Base-by-base conservation (phyloP, 2,888 invertebrate species). In the Eristalis intricaria region DNA sequence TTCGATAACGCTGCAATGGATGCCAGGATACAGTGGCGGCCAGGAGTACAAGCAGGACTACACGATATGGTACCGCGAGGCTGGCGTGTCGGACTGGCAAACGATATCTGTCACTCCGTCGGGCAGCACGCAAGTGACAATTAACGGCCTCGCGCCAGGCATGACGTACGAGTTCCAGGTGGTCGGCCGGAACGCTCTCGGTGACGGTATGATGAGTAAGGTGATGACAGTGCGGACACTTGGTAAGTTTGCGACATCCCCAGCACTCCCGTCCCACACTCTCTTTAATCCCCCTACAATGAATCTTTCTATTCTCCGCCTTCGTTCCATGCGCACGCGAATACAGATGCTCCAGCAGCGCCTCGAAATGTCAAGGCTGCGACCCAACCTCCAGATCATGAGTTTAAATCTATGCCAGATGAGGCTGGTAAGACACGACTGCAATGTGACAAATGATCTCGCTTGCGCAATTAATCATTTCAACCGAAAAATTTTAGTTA, bases 111-210 rank as follows among this genome's bases (percentile, higher is more conserved):
- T 99, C 73, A 97, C 97, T 64, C 98, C 98, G 2, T 96, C 97
- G 75, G 98, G 98, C 89, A 97, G 97, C 91, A 98, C 98, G 15
- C 94, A 94, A 89, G 96, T 97, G 89, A 98, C 98, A 90, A 97
- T 99, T 93, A 98, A 97, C 93, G 96, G 97, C 88, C 95, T 99
- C 87, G 96, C 96, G 90, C 98, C 98, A 11, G 97, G 97, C 89
- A 98, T 98, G 58, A 96, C 96, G 79, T 99, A 99, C 94, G 98
- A 99, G 94, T 99, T 99, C 93, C 98, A 98, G 94, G 98, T 99
- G 81, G 96, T 98, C 90, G 98, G 99, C 82, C 97, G 98, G 92
- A 99, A 99, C 93, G 96, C 97, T 15, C 95, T 98, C 78, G 99
- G 99, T 88, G 98, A 98, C 91, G 99, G 99, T 88, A 97, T 98